Conservation (phyloP, 2,888 invertebrate genomes). For the Steinernema carpocapsae region DNA sequence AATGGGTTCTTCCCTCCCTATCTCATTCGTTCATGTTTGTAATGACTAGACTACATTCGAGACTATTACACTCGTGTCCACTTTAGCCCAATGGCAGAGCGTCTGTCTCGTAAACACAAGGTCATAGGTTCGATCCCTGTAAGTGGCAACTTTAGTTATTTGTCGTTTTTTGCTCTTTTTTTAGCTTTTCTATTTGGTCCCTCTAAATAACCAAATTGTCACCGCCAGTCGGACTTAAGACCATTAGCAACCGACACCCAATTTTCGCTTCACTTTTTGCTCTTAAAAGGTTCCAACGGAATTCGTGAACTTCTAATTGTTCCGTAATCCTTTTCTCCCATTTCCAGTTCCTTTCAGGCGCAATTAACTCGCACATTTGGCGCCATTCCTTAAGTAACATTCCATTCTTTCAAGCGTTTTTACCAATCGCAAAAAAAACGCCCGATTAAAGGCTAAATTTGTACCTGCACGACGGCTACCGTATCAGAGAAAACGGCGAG, state of each 20-base stretch:
- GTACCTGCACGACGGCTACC: slow-evolving; percentile 37
- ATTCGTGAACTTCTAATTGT: too few relatives aligned
- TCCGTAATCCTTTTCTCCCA: not conserved
- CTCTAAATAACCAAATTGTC: too few relatives aligned
- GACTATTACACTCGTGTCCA: not conserved
- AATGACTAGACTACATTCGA: too few relatives aligned
- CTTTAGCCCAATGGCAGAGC: slow-evolving; percentile 42
- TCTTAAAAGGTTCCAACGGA: too few relatives aligned
- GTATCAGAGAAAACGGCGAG: slow-evolving; percentile 39
- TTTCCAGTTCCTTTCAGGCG: slow-evolving; percentile 4
- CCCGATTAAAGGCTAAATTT: not conserved
- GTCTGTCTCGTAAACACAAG: slow-evolving; percentile 42
- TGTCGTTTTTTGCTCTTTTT: not conserved
- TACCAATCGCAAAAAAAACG: not conserved
- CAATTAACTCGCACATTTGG: slow-evolving; percentile 16
- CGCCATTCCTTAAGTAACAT: not conserved
- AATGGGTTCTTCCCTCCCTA: too few relatives aligned
- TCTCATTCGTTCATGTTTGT: too few relatives aligned
- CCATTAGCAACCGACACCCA: too few relatives aligned
- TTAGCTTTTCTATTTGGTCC: not conserved
- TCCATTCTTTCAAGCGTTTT: not conserved
- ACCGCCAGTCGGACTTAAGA: too few relatives aligned
- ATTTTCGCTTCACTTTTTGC: too few relatives aligned
- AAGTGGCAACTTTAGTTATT: slow-evolving; percentile 30
- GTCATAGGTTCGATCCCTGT: slow-evolving; percentile 37